These are phyloP conservation scores for Platyura marginata DNA, from an alignment of 1,140 invertebrate genomes.

Conservation along the genomic window DNA sequence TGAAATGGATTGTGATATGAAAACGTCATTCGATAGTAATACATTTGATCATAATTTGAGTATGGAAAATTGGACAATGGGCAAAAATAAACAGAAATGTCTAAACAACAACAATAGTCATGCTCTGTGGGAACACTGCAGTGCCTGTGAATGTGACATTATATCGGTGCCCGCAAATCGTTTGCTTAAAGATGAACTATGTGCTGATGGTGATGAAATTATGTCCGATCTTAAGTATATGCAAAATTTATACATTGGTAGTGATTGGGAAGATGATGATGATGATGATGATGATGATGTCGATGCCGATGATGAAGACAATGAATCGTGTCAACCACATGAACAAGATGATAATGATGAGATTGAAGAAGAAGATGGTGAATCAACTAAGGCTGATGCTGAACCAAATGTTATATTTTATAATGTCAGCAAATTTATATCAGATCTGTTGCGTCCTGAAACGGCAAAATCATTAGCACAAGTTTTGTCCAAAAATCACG, in stretches of 20 bases:
- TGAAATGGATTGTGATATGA: background rate
- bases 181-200: conserved; percentile 11
- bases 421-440: conserved; percentile 3
- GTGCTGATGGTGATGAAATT: conserved; percentile 29
- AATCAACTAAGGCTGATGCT: background rate
- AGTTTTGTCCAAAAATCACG: no score
- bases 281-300: conserved; percentile 2
- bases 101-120: conserved; percentile 5
- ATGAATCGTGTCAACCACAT: no score
- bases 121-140: conserved; percentile 12
- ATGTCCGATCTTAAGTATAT: conserved; percentile 27
- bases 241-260: conserved; percentile 15
- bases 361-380: conserved; percentile 2
- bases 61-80: conserved; percentile 6
- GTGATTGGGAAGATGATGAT: conserved; percentile 7
- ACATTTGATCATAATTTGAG: background rate
- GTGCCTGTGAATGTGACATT: conserved; percentile 7
- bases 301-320: no score
- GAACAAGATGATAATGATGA: conserved; percentile 3
- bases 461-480: conserved; percentile 3
- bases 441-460: conserved; percentile 7
- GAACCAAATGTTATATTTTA: conserved; percentile 2
- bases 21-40: background rate
- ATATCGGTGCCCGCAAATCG: conserved; percentile 9
- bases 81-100: conserved; percentile 1